Percentiles rank a stretch among this genome's conserved stretches.
These are phyloP conservation scores for Palythoa grandis DNA, from an alignment of 92 coral and sea anemone genomes.

Conservation along the genomic window DNA sequence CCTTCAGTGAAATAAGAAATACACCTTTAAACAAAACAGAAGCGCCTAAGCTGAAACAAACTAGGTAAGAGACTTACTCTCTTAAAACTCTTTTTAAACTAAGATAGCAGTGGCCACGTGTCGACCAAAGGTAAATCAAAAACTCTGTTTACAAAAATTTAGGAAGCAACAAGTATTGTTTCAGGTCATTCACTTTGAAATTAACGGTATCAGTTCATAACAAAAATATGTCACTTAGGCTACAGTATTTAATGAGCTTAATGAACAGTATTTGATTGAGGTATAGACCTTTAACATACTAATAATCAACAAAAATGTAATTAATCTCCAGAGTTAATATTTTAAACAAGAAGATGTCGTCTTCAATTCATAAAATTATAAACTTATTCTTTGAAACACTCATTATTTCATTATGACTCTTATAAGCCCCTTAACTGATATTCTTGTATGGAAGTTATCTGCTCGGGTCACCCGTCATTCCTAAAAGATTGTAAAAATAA, in stretches of 20 bases:
- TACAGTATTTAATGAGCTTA: neutral
- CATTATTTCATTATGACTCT: neutral
- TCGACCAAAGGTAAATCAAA: neutral
- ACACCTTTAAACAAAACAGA: neutral
- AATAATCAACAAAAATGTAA: constrained; percentile 6
- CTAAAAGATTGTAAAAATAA: neutral
- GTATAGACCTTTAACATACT: neutral
- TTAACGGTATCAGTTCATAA: neutral
- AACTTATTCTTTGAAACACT: neutral
- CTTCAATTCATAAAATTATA: neutral
- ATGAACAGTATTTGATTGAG: neutral
- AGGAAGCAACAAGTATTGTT: neutral
- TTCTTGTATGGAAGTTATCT: constrained; percentile 2
- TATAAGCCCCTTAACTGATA: constrained; percentile 29
- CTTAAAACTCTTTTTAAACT: neutral
- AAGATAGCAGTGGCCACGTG: neutral
- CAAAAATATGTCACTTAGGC: neutral
- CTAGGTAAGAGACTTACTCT: neutral
- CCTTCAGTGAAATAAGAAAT: neutral
- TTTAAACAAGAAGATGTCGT: constrained; percentile 18
- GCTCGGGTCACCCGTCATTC: constrained; percentile 21
- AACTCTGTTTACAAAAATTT: neutral
- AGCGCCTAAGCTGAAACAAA: neutral
- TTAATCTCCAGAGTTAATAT: neutral
- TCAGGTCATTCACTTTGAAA: constrained; percentile 19